These are phyloP conservation scores for Bungarus multicinctus DNA, from an alignment of 2,113 vertebrate genomes.

Conservation along the genomic window DNA sequence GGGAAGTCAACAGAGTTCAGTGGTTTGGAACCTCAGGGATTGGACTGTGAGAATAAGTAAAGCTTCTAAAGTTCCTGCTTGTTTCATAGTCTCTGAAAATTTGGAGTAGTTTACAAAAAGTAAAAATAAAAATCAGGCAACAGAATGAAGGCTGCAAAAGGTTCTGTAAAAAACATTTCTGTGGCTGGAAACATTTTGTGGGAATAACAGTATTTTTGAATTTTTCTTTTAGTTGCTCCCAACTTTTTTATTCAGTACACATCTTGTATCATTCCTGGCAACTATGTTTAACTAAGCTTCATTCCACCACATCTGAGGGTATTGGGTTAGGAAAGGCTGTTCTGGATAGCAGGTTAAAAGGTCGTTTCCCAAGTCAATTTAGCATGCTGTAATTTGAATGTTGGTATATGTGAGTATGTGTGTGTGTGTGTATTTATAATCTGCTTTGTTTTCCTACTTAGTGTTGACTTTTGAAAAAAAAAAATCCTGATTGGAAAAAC, in stretches of 20 bases:
- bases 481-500: constrained; percentile 40
- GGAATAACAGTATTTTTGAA: not conserved
- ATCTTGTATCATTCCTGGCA: not conserved
- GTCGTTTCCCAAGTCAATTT: not conserved
- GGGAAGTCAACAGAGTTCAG: not conserved
- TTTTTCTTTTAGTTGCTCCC: not conserved
- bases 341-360: not conserved
- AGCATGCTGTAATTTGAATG: constrained; percentile 31
- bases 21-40: not conserved
- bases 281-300: not conserved
- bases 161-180: not conserved
- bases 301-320: not conserved
- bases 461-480: not conserved
- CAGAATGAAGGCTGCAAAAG: not conserved
- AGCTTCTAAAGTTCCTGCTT: not conserved
- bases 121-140: not conserved
- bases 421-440: not conserved
- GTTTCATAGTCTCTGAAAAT: not conserved
- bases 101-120: not conserved
- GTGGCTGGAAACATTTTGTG: not conserved
- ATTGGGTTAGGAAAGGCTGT: not conserved
- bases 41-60: not conserved
- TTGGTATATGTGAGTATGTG: constrained; percentile 43
- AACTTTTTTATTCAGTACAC: not conserved
- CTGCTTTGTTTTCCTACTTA: too few relatives aligned